phyloP scores from a whole-genome alignment of 2,113 vertebrate species.

The Opisthocomus hoazin region DNA sequence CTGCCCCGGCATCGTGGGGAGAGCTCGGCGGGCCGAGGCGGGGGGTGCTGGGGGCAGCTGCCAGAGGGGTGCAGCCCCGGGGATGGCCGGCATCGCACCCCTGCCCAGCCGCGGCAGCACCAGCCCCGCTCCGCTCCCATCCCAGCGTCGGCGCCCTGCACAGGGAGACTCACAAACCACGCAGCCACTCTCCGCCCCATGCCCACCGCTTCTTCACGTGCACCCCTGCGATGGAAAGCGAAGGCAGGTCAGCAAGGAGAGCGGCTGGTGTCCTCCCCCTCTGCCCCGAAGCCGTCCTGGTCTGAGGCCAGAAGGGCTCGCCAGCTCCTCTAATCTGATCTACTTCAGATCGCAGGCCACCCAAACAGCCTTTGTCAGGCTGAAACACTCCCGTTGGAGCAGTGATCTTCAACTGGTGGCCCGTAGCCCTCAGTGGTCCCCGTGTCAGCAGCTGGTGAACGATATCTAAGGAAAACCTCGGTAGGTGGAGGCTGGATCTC shows the following conservation, averaged over 20 bases:
- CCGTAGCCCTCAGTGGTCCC: not conserved
- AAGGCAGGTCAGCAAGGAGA: not conserved
- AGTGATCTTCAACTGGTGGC: not conserved
- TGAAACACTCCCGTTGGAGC: not conserved
- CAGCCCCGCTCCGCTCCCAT: not conserved
- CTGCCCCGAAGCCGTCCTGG: not conserved
- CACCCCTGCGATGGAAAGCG: not conserved
- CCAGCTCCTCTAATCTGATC: not conserved
- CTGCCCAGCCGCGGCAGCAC: accelerated
- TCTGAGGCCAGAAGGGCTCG: not conserved
- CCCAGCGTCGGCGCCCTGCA: accelerated
- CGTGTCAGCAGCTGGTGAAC: accelerated
- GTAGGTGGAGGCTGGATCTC: not conserved
- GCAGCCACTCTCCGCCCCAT: accelerated
- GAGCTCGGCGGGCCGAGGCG: not conserved
- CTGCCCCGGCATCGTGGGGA: not conserved
- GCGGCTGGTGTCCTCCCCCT: not conserved
- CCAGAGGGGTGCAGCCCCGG: not conserved
- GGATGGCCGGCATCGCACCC: accelerated
- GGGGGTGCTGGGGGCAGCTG: not conserved
- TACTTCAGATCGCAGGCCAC: not conserved
- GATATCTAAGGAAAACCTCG: not conserved
- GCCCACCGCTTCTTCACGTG: not conserved
- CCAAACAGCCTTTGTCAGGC: constrained; percentile 19
- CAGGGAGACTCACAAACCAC: accelerated